Percentiles rank a stretch among this genome's conserved stretches.
Conservation (phyloP, 2,113 vertebrate genomes). For the Aspiorhynchus laticeps region DNA sequence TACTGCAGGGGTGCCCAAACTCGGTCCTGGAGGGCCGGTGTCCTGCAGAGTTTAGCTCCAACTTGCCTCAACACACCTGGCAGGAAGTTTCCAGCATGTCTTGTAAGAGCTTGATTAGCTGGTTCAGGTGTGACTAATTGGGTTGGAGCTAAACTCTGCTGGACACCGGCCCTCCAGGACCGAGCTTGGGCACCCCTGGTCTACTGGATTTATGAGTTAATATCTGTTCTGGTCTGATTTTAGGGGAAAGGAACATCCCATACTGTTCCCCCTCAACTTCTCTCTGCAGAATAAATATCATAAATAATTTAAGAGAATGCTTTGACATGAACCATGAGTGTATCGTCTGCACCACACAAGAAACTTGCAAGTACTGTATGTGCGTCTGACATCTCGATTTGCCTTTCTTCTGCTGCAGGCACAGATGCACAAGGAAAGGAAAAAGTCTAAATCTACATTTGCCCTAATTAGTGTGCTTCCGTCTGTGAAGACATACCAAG, state of each 20-base stretch:
- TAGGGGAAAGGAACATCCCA: neutral
- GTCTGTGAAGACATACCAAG: slow-evolving; percentile 73
- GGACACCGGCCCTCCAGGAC: too few relatives aligned
- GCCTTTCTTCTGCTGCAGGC: slow-evolving; percentile 4
- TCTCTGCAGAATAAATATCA: slow-evolving; percentile 21
- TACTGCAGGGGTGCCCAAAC: too few relatives aligned
- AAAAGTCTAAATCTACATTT: slow-evolving; percentile 3
- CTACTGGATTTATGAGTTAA: neutral
- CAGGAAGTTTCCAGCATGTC: too few relatives aligned
- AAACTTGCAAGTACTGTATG: neutral
- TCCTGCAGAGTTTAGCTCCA: too few relatives aligned
- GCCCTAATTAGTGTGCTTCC: neutral
- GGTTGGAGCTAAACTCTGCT: too few relatives aligned
- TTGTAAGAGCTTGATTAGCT: too few relatives aligned
- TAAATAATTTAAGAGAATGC: slow-evolving; percentile 31
- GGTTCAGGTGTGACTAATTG: too few relatives aligned
- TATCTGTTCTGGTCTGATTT: slow-evolving; percentile 6
- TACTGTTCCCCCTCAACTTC: slow-evolving; percentile 28
- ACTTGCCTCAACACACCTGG: too few relatives aligned
- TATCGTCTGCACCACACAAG: neutral
- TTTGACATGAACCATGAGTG: slow-evolving; percentile 1
- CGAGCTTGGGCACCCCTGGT: too few relatives aligned
- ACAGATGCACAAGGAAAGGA: neutral
- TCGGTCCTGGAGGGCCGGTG: too few relatives aligned
- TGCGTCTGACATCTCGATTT: neutral